These are phyloP conservation scores for Caenorhabditis virilis DNA, from an alignment of 2,888 invertebrate genomes.

Conservation along the genomic window DNA sequence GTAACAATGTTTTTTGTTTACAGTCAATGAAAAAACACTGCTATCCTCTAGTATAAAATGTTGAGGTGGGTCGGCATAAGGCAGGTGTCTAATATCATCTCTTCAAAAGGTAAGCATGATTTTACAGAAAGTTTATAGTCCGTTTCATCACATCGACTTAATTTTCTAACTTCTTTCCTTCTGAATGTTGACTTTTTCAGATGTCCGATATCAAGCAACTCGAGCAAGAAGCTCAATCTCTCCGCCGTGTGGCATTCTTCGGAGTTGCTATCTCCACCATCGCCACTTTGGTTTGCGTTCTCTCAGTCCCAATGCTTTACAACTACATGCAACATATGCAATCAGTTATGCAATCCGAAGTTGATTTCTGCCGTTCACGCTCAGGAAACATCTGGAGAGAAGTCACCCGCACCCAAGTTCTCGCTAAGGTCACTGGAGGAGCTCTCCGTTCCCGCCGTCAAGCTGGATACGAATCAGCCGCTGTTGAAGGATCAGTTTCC, in stretches of 20 bases:
- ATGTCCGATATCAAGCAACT: conserved; percentile 47
- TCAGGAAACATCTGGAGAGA: conserved; percentile 58
- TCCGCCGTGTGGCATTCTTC: conserved; percentile 52
- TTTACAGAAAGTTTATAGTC: no score
- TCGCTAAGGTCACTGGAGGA: conserved; percentile 55
- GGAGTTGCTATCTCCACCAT: conserved; percentile 55
- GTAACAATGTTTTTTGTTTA: conserved; percentile 9
- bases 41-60: conserved; percentile 35
- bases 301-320: conserved; percentile 57
- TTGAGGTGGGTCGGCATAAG: conserved; percentile 13
- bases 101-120: conserved; percentile 29
- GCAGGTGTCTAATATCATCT: conserved; percentile 35
- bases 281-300: conserved; percentile 52
- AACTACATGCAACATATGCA: conserved; percentile 65
- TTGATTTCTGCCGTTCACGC: conserved; percentile 56
- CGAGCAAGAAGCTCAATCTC: conserved; percentile 48
- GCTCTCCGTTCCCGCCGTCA: conserved; percentile 50
- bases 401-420: conserved; percentile 55
- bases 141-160: no score
- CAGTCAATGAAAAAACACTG: conserved; percentile 25
- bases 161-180: no score
- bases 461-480: conserved; percentile 51
- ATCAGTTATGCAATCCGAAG: conserved; percentile 50
- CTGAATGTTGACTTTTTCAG: conserved; percentile 6
- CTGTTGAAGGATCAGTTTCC: conserved; percentile 40